These are phyloP conservation scores for Mythimna impura DNA, from an alignment of 2,888 invertebrate species.

Conservation along the genomic window DNA sequence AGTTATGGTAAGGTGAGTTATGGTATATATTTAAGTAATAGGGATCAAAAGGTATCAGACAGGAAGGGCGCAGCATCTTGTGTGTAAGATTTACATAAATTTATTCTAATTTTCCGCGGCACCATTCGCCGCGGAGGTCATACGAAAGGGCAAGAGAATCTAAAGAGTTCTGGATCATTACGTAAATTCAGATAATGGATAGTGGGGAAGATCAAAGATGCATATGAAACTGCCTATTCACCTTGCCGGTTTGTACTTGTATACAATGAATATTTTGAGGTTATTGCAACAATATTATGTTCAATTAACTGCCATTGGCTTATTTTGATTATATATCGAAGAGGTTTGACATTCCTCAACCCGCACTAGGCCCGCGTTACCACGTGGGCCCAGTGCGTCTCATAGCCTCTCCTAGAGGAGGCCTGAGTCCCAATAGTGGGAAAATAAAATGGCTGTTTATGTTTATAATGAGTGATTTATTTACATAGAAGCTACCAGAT, in stretches of 20 bases:
- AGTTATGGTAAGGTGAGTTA: neutral
- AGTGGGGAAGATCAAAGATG: neutral
- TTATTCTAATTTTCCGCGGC: conserved; percentile 3
- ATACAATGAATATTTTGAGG: too few species aligned
- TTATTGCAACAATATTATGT: too few species aligned
- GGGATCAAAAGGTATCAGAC: conserved; percentile 36
- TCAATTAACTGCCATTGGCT: too few species aligned
- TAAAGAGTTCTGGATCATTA: conserved; percentile 21
- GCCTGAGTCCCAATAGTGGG: too few species aligned
- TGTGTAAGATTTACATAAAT: conserved; percentile 16
- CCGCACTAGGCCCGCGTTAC: too few species aligned
- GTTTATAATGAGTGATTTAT: too few species aligned
- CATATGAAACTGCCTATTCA: neutral
- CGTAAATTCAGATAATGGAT: conserved; percentile 2
- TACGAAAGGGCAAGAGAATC: neutral
- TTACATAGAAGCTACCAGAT: too few species aligned
- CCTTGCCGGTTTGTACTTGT: neutral
- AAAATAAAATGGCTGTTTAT: too few species aligned
- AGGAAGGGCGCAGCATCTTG: conserved; percentile 11
- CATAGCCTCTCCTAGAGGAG: too few species aligned
- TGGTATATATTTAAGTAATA: conserved; percentile 16
- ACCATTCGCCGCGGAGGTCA: neutral
- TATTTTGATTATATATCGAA: too few species aligned
- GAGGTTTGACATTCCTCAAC: too few species aligned
- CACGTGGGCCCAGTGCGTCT: too few species aligned